A percentile compares a stretch with the other conserved stretches of the same genome.
phyloP scores from a whole-genome alignment of 2,797 vertebrate species.

The Cygnus olor region DNA sequence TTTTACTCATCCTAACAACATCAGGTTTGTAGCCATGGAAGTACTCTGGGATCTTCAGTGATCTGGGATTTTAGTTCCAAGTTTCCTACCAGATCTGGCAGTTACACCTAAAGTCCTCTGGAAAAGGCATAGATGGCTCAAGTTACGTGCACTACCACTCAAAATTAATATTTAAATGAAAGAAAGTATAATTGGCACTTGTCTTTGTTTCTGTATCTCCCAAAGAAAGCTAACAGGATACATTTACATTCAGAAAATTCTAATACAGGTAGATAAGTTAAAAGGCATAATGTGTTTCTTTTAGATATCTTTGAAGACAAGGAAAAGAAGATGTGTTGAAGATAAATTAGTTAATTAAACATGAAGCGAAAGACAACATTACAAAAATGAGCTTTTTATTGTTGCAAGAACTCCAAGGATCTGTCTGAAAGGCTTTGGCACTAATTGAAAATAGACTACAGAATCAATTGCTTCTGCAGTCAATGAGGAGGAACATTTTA shows the following conservation, averaged over 20 bases:
- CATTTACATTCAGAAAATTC: not conserved
- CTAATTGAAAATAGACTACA: slow-evolving; percentile 52
- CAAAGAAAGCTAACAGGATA: not conserved
- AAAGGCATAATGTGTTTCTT: not conserved
- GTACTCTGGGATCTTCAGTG: not conserved
- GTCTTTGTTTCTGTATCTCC: not conserved
- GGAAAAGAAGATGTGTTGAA: not conserved
- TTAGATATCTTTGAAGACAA: not conserved
- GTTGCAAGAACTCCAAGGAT: slow-evolving; percentile 42
- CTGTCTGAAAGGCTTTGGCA: slow-evolving; percentile 37
- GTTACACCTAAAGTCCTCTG: not conserved
- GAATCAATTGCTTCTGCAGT: slow-evolving; percentile 52
- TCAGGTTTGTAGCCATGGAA: not conserved
- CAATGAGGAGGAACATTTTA: slow-evolving; percentile 63
- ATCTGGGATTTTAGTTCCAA: not conserved
- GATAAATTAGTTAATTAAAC: slow-evolving; percentile 42
- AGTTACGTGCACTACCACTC: not conserved
- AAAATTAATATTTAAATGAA: not conserved
- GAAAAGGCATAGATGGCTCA: not conserved
- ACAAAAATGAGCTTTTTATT: slow-evolving; percentile 41
- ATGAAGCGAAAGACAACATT: slow-evolving; percentile 25
- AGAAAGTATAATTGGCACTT: not conserved
- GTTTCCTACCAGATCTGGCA: not conserved
- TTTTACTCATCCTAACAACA: not conserved
- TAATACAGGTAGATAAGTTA: not conserved